Percentiles rank a stretch among this genome's conserved stretches.
Conservation (phyloP, 2,888 invertebrate species). For the Seladonia tumulorum region DNA sequence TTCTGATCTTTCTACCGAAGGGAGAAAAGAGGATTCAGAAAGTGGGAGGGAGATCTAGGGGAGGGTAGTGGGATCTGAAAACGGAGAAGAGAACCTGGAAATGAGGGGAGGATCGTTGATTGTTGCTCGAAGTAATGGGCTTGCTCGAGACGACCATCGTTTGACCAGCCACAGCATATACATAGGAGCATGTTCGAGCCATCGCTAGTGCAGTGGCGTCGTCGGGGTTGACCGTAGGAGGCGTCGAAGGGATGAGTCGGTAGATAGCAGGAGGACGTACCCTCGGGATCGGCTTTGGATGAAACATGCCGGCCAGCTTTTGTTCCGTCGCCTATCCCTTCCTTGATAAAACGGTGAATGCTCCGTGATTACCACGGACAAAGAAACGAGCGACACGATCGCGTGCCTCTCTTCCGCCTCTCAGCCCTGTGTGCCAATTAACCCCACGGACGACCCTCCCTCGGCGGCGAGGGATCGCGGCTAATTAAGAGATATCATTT, state of each 20-base stretch:
- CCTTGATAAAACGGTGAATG: constrained; percentile 47
- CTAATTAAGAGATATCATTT: constrained; percentile 4
- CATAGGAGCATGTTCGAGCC: not conserved
- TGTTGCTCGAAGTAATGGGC: not conserved
- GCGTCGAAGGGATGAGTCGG: constrained; percentile 30
- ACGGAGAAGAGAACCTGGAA: too few relatives aligned
- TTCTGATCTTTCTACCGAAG: not conserved
- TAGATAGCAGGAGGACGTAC: constrained; percentile 43
- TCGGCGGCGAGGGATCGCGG: not conserved
- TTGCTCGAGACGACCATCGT: not conserved
- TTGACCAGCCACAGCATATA: not conserved
- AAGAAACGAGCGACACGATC: constrained; percentile 32
- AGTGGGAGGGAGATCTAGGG: not conserved
- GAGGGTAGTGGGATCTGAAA: too few relatives aligned
- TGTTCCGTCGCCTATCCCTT: constrained; percentile 44
- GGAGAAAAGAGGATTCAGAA: not conserved
- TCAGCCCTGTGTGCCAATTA: not conserved
- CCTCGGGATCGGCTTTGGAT: constrained; percentile 46
- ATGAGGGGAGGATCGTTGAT: not conserved
- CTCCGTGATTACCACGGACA: constrained; percentile 41
- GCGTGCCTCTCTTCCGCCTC: not conserved
- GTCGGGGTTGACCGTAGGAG: not conserved
- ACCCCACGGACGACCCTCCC: not conserved
- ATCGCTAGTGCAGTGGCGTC: not conserved
- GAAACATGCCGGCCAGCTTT: constrained; percentile 49